These are phyloP conservation scores for Drosophila rufa DNA, from an alignment of 1,140 invertebrate genomes.

Conservation along the genomic window DNA sequence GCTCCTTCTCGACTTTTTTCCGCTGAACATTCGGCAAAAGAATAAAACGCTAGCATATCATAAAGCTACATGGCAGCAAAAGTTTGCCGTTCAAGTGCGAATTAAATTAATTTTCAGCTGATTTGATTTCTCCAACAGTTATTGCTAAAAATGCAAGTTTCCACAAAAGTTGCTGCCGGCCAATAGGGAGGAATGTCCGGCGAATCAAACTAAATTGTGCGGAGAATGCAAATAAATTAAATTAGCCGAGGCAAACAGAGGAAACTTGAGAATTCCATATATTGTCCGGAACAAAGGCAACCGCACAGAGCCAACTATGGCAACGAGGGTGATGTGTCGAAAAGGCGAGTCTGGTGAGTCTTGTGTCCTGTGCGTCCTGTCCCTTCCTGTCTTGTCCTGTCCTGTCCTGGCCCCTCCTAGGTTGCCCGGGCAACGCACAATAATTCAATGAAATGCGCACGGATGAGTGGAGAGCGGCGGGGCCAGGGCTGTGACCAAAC, in stretches of 20 bases:
- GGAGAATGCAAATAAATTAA: conserved; percentile 50
- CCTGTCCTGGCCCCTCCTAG: background rate
- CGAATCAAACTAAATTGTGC: conserved; percentile 36
- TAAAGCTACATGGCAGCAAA: conserved; percentile 71
- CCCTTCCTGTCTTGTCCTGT: background rate
- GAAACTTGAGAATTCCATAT: conserved; percentile 38
- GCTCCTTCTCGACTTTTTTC: conserved; percentile 27
- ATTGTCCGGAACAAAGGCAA: conserved; percentile 17
- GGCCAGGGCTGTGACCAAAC: conserved; percentile 58
- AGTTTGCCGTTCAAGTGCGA: conserved; percentile 69
- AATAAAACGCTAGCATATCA: conserved; percentile 60
- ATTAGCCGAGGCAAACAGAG: conserved; percentile 27
- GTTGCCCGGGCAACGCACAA: conserved; percentile 47
- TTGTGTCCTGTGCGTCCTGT: background rate
- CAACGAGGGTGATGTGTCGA: conserved; percentile 23
- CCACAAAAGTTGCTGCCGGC: conserved; percentile 30
- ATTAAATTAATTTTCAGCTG: conserved; percentile 84
- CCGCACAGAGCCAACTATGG: conserved; percentile 35
- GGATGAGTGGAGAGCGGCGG: conserved; percentile 16
- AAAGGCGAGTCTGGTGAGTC: conserved; percentile 20
- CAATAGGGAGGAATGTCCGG: conserved; percentile 14
- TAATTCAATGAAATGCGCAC: conserved; percentile 59
- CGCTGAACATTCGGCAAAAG: conserved; percentile 8
- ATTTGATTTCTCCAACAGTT: conserved; percentile 74
- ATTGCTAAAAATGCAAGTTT: conserved; percentile 52